Base-by-base conservation (phyloP, 2,113 vertebrate species). In the Nematolebias whitei region DNA sequence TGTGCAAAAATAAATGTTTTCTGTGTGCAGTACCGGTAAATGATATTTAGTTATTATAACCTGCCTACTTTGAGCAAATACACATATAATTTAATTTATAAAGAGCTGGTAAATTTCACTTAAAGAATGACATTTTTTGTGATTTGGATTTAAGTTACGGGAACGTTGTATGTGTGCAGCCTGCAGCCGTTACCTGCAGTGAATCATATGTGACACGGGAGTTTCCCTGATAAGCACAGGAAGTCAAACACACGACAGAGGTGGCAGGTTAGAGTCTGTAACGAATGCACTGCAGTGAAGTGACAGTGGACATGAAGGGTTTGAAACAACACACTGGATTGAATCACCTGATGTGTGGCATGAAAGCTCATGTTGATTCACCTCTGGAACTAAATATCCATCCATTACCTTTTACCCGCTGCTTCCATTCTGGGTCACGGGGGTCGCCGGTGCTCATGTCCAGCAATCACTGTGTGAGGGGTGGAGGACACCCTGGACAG, bases 201-300 rank as follows among this genome's bases (percentile, higher is more conserved):
- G 38, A 8, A 19, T 51, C 2, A 49, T 2, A n/a, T 45, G 50
- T 22, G 10, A 38, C 32, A 10, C n/a, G 10, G 26, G 52, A 67
- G 57, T 68, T 60, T 22, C 54, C 60, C 59, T 32, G 38, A 14
- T 56, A 52, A 24, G n/a, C n/a, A 23, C 38, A 43, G 40, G 35
- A 58, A 57, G n/a, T 9, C 29, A 32, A 41, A 57, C 71, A 70
- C 51, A 18, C 22, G 29, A n/a, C 32, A 24, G 23, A 62, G 58
- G 75, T 63, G 54, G 57, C 54, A 39, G 49, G 45, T 55, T 65
- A 32, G 39, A 24, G n/a, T 1, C 1, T 2, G 11, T 43, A 16
- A 57, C 53, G 39, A 57, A 49, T 6, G 22, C 18, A 50, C 12
- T 0, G 18, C 15, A 47, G 24, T 22, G 29, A 43, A 24, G 47